Conservation (phyloP, 2,888 invertebrate genomes). For the Zhuqinia jingwanae region DNA sequence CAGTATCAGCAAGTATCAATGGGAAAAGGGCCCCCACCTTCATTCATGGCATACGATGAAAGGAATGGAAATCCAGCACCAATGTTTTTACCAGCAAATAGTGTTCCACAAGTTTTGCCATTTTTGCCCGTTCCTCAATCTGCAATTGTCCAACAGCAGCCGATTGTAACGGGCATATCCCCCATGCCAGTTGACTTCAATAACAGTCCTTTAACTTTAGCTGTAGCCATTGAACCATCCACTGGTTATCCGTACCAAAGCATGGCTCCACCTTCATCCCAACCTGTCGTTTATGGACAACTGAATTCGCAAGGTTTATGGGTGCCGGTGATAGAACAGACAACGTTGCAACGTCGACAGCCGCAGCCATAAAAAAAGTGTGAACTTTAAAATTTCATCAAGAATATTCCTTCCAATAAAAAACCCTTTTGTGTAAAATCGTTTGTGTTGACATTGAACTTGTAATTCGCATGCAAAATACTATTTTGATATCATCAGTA, state of each 20-base stretch:
- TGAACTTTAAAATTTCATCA: no score
- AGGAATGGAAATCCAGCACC: background rate
- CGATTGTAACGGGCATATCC: constrained; percentile 32
- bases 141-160: background rate
- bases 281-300: constrained; percentile 24
- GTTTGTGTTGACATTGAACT: no score
- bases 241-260: background rate
- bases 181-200: background rate
- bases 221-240: constrained; percentile 18
- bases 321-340: constrained; percentile 43
- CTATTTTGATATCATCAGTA: no score
- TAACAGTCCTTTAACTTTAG: constrained; percentile 3
- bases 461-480: no score
- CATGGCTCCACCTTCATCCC: background rate
- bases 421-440: no score
- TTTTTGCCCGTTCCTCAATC: background rate
- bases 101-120: background rate
- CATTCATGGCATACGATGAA: background rate
- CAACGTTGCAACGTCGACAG: background rate
- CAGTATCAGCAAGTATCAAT: background rate
- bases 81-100: background rate
- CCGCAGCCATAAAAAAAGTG: no score
- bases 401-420: no score
- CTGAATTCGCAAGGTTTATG: constrained; percentile 48
- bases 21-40: background rate